A percentile compares a stretch with the other conserved stretches of the same genome.
Conservation (phyloP, 2,797 vertebrate species). For the Echiichthys vipera region DNA sequence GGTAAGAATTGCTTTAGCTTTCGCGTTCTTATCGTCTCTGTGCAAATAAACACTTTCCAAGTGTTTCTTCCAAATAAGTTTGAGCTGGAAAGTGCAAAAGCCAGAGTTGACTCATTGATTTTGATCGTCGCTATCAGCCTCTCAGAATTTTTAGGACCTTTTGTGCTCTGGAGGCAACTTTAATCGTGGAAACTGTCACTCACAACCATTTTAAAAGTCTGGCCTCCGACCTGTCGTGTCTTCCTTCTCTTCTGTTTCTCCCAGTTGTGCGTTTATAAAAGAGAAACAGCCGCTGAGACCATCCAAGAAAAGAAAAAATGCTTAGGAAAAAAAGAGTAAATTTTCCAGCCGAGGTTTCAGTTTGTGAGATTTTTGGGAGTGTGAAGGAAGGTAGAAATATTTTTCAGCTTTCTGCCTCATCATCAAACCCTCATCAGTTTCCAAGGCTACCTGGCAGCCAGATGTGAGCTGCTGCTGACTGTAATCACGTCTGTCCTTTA, state of each 20-base stretch:
- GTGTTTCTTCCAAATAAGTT: not conserved
- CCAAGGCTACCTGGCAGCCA: slow-evolving; percentile 72
- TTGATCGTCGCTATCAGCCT: not conserved
- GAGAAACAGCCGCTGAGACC: not conserved
- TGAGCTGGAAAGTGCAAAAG: slow-evolving; percentile 1
- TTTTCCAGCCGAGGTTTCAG: slow-evolving; percentile 48
- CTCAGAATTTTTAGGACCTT: not conserved
- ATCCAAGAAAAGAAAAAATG: not conserved
- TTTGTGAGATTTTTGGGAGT: slow-evolving; percentile 43
- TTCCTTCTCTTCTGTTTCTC: not conserved
- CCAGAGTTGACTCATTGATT: slow-evolving; percentile 4
- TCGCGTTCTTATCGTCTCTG: not conserved
- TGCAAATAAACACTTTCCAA: not conserved
- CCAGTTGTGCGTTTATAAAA: slow-evolving; percentile 15
- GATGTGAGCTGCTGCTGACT: slow-evolving; percentile 56
- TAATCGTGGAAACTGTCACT: slow-evolving; percentile 26
- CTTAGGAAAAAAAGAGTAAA: not conserved
- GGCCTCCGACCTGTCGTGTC: slow-evolving; percentile 10
- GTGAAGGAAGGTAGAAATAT: slow-evolving; percentile 54
- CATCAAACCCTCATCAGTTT: slow-evolving; percentile 46
- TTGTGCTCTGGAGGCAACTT: not conserved
- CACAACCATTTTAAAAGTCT: not conserved
- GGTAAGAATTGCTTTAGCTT: no score
- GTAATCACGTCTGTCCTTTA: slow-evolving; percentile 49
- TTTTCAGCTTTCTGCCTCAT: slow-evolving; percentile 44